Conservation (phyloP, 2,797 vertebrate species). For the Xerus rutilus region DNA sequence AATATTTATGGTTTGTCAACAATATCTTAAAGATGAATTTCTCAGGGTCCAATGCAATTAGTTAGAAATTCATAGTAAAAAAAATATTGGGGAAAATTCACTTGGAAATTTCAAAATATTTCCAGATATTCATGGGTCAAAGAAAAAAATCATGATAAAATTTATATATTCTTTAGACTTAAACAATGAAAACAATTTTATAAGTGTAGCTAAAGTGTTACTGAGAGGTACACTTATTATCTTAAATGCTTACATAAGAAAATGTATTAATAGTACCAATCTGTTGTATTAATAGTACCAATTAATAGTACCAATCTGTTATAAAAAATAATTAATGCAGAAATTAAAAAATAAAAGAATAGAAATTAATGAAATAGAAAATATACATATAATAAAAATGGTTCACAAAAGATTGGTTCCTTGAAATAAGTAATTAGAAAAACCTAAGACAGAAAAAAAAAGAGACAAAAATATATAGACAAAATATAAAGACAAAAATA, state of each 20-base stretch:
- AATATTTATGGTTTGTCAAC: background rate
- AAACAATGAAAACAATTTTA: background rate
- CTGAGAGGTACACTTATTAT: background rate
- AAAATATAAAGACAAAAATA: background rate
- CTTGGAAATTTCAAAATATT: slow-evolving; percentile 49
- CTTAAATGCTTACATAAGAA: slow-evolving; percentile 2
- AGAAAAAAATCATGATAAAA: slow-evolving; percentile 2
- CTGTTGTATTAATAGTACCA: background rate
- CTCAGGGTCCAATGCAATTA: slow-evolving; percentile 20
- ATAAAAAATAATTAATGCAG: background rate
- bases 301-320: background rate
- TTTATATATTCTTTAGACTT: slow-evolving; percentile 37
- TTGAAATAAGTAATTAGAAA: slow-evolving; percentile 49
- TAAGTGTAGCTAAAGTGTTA: background rate
- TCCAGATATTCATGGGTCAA: background rate
- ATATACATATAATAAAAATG: background rate
- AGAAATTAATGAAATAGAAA: slow-evolving; percentile 35
- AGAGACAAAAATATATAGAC: background rate
- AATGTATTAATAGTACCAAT: background rate
- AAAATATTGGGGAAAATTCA: background rate
- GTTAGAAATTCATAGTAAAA: slow-evolving; percentile 36
- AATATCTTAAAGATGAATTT: slow-evolving; percentile 2
- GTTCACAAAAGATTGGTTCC: background rate
- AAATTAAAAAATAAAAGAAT: background rate
- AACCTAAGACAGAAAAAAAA: background rate